Base-by-base conservation (phyloP, 2,888 invertebrate genomes). In the Mimumesa dahlbomi region DNA sequence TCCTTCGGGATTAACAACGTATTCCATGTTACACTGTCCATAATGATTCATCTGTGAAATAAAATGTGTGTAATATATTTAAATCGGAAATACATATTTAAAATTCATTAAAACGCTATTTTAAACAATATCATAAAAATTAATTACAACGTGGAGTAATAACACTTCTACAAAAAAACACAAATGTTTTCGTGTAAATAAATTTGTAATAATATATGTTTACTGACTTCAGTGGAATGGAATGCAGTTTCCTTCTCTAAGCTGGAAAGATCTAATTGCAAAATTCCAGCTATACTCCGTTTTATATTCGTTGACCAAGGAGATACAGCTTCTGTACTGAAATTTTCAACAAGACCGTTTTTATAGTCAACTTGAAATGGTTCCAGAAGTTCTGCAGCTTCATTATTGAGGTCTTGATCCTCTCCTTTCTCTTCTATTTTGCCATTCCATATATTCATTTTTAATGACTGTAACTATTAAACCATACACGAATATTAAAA, bases 281-380 rank as follows among this genome's bases (percentile, higher is more conserved):
- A 90, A 71, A 93, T 92, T 13, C 93, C 91, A 0, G 93, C 93
- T 43, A 94, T 90, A 0, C 93, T 94, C 49, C 94, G 89, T 83
- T 94, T 94, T 58, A 94, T 91, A 82, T 94, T 94, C 18, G 91
- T 92, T 0, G 93, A 91, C 94, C 94, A 94, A 0, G 93, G 92
- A 77, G 69, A 68, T 14, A 93, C 93, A 22, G 65, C 53, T 69
- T 84, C 85, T 6, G 82, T 77, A 42, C 85, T 89, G 19, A 89
- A 85, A 78, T 88, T 88, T 71, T 85, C 77, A 4, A 87, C 66
- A 6, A 85, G 78, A 2, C 89, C 89, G 61, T 77, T 77, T 9
- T 77, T 79, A 38, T 88, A 85, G 4, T 75, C 72, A 2, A 87
- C 74, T 66, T 82, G 82, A 57, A 89, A 89, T 22, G 88, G 87